Evolutionary conservation across 2,113 vertebrate genomes (phyloP).

Genomic region (Corythornis cristatus): DNA sequence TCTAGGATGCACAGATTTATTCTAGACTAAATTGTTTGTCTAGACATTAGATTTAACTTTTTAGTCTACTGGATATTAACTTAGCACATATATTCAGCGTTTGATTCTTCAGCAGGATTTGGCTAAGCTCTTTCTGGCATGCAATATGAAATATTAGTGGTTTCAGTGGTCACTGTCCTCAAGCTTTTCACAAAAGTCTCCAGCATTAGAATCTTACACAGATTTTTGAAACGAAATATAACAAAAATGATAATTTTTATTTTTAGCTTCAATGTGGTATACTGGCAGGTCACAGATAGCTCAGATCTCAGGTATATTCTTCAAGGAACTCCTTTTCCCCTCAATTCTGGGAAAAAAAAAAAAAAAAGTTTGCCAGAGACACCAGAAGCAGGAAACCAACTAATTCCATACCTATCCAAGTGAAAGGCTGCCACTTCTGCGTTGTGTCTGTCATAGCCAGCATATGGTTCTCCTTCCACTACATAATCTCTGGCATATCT

Average conservation of each 20-base stretch:
- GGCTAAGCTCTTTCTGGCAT: not conserved
- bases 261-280: not conserved
- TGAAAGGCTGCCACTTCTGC: slow-evolving; percentile 98
- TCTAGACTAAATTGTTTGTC: not conserved
- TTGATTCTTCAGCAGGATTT: not conserved
- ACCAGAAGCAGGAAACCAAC: not conserved
- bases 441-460: slow-evolving; percentile 96
- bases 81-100: not conserved
- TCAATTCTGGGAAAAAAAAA: not conserved
- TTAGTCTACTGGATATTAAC: not conserved
- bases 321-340: not conserved
- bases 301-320: not conserved
- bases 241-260: not conserved
- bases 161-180: not conserved
- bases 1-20: not conserved
- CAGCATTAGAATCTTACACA: not conserved
- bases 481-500: slow-evolving; percentile 93
- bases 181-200: not conserved
- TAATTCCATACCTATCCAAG: slow-evolving; percentile 87
- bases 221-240: not conserved
- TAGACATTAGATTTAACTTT: not conserved
- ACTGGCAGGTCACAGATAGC: not conserved
- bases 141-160: not conserved
- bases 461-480: slow-evolving; percentile 95
- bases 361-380: not conserved